phyloP scores from a whole-genome alignment of 2,113 vertebrate species.

The Stegastes partitus region DNA sequence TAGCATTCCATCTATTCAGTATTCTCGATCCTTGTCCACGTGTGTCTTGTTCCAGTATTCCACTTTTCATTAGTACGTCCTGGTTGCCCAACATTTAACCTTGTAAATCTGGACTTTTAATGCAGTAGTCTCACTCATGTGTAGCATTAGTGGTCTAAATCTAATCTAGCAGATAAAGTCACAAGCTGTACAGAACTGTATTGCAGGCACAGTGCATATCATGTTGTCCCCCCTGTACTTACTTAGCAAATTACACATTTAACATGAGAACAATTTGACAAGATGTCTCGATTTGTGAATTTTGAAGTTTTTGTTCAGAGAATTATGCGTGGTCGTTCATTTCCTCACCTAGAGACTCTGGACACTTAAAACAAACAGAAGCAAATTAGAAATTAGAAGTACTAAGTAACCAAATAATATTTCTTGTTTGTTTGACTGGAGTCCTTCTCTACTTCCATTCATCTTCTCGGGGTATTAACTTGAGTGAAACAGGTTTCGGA shows the following conservation, averaged over 20 bases:
- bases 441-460: conserved; percentile 6
- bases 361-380: background rate
- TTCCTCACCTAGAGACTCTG: background rate
- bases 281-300: conserved; percentile 13
- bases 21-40: no score
- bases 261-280: background rate
- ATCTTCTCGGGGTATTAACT: conserved; percentile 38
- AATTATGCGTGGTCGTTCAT: background rate
- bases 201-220: no score
- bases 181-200: background rate
- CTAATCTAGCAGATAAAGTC: background rate
- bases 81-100: no score
- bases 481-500: conserved; percentile 62
- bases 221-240: no score
- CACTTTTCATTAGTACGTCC: no score
- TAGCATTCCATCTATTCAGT: no score
- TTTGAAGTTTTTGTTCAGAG: background rate
- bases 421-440: conserved; percentile 5
- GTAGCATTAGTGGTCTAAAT: no score
- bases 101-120: no score
- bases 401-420: background rate
- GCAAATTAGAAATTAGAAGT: background rate
- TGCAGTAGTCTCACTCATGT: no score
- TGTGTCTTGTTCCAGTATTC: no score
- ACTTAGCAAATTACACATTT: no score